These are phyloP conservation scores for Nilaparvata lugens DNA, from an alignment of 1,140 invertebrate species.

Conservation along the genomic window DNA sequence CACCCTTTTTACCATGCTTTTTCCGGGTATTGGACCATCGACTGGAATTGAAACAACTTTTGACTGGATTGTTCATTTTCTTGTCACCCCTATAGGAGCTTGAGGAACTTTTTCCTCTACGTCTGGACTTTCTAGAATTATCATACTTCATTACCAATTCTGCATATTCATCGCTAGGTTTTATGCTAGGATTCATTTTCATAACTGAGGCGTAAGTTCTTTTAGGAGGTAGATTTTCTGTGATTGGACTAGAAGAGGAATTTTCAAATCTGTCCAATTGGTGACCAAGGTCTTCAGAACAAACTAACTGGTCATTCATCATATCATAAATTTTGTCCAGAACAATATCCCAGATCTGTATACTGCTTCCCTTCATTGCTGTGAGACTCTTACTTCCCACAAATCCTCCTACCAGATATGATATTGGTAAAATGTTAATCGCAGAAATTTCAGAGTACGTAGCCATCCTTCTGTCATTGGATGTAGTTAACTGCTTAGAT, in stretches of 20 bases:
- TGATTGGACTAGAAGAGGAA: too few relatives aligned
- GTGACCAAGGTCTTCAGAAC: background rate
- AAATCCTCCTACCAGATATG: constrained; percentile 20
- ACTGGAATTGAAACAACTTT: background rate
- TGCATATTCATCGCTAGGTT: too few relatives aligned
- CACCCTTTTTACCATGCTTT: background rate
- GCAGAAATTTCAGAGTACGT: background rate
- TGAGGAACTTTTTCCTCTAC: background rate
- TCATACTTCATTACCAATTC: background rate
- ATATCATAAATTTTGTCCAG: constrained; percentile 10
- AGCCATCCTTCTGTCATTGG: background rate
- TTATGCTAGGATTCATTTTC: background rate
- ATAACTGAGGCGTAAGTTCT: background rate
- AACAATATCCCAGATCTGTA: constrained; percentile 13
- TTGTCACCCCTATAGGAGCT: background rate
- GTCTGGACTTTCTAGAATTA: background rate
- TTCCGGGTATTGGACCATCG: background rate
- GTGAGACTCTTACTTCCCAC: constrained; percentile 22
- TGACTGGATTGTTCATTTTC: background rate
- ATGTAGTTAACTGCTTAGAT: background rate
- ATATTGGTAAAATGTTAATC: background rate
- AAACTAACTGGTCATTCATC: background rate
- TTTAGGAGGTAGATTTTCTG: background rate
- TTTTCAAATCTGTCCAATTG: background rate
- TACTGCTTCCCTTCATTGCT: background rate